These are phyloP conservation scores for Rhinolophus ferrumequinum DNA, from an alignment of 2,113 vertebrate genomes.

Conservation along the genomic window DNA sequence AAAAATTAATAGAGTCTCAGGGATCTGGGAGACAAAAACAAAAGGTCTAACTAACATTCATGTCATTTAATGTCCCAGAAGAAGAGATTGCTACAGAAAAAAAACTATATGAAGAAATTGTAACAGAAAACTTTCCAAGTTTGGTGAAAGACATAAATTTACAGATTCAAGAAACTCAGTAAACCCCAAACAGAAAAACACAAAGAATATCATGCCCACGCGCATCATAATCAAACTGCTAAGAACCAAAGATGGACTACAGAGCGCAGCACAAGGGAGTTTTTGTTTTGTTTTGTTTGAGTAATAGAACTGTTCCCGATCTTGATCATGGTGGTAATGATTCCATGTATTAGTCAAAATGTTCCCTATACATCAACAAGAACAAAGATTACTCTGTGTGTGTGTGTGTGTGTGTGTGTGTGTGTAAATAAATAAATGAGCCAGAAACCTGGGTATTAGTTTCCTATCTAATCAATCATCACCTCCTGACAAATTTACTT, in stretches of 20 bases:
- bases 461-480: not conserved
- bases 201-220: conserved; percentile 1
- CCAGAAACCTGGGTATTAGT: not conserved
- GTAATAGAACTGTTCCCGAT: not conserved
- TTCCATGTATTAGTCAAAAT: not conserved
- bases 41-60: not conserved
- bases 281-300: not conserved
- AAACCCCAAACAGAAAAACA: not conserved
- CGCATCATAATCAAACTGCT: not conserved
- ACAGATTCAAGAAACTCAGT: not conserved
- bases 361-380: not conserved
- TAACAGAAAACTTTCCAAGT: not conserved
- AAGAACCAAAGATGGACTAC: not conserved
- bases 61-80: not conserved
- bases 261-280: not conserved
- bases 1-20: not conserved
- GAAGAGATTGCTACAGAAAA: not conserved
- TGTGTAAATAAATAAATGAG: not conserved
- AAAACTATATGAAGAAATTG: not conserved
- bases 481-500: not conserved
- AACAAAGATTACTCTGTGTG: not conserved
- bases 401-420: not conserved
- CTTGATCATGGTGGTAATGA: not conserved
- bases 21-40: not conserved
- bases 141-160: not conserved